Percentiles rank a stretch among this genome's conserved stretches.
phyloP scores from a whole-genome alignment of 2,797 vertebrate species.

The Helostoma temminkii region DNA sequence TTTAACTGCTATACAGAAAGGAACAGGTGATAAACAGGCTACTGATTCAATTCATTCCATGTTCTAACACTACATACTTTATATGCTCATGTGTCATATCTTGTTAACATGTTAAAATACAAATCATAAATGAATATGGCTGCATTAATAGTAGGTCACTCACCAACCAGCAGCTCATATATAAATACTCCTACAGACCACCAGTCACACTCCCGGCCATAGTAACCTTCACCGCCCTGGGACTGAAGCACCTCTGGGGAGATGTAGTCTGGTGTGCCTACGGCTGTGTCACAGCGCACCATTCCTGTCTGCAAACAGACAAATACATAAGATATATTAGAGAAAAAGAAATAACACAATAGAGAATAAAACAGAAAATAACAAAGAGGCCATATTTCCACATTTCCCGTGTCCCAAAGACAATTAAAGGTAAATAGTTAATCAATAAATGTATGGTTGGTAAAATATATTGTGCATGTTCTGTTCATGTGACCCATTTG shows the following conservation, averaged over 20 bases:
- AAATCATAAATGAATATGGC: too few species aligned
- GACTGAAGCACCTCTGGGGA: constrained; percentile 97
- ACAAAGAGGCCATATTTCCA: not conserved
- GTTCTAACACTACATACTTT: too few species aligned
- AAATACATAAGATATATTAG: constrained; percentile 9
- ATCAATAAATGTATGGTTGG: not conserved
- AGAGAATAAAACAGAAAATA: not conserved
- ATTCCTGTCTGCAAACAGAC: constrained; percentile 89
- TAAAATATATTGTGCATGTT: not conserved
- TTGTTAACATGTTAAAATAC: too few species aligned
- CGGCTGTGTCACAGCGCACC: constrained; percentile 97
- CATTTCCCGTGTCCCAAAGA: not conserved
- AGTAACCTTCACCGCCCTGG: constrained; percentile 93
- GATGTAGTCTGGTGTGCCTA: constrained; percentile 98
- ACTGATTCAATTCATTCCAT: too few species aligned
- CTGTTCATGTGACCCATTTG: not conserved
- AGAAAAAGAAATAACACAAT: not conserved
- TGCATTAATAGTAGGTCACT: constrained; percentile 70
- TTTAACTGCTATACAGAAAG: not conserved
- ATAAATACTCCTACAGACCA: constrained; percentile 98
- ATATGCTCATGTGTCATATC: too few species aligned
- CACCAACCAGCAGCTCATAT: constrained; percentile 95
- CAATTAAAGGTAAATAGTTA: not conserved
- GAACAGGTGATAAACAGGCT: too few species aligned
- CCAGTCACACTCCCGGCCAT: constrained; percentile 98